Base-by-base conservation (phyloP, 2,888 invertebrate species). In the Leptinotarsa peninsularis region DNA sequence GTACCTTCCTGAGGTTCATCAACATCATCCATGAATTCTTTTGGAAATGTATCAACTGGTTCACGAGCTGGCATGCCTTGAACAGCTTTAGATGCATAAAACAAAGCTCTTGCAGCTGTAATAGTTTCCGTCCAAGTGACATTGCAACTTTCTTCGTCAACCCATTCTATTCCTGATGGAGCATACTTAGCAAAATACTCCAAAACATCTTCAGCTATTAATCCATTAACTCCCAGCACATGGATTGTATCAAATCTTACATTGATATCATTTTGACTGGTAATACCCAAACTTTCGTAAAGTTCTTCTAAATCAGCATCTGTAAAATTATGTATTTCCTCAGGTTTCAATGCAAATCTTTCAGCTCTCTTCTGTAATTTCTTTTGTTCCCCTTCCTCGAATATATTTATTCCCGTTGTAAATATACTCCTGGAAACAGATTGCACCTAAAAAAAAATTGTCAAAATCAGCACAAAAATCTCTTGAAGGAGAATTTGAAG, bases 141-240 rank as follows among this genome's bases (percentile, higher is more conserved):
- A 86, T 93, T 93, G 93, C 96, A 96, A 82, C 94, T 93, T 80
- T 90, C 89, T 85, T 94, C 93, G 89, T 94, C 93, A 75, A 96
- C 92, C 95, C 95, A 95, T 88, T 96, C 96, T 70, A 96, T 90
- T 14, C 92, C 92, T 15, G 92, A 89, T n/a, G 96, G 95, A 71
- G 92, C 92, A 86, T 93, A 94, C 80, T 93, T 93, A 85, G 92
- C 91, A 85, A 96, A 93, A 88, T 95, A 96, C 80, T 92, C 91
- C 85, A 95, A 93, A 69, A 96, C 91, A 86, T 96, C 95, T 85
- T 93, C 91, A 4, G 95, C 94, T 81, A 91, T 93, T 90, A 96
- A 92, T 52, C 93, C 92, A 82, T 93, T 91, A 1, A 94, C 92
- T 68, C 96, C 96, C 85, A 92, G 89, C 85, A 96, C 89, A 86